Base-by-base conservation (phyloP, 2,888 invertebrate genomes). In the Caenorhabditis zanzibari region DNA sequence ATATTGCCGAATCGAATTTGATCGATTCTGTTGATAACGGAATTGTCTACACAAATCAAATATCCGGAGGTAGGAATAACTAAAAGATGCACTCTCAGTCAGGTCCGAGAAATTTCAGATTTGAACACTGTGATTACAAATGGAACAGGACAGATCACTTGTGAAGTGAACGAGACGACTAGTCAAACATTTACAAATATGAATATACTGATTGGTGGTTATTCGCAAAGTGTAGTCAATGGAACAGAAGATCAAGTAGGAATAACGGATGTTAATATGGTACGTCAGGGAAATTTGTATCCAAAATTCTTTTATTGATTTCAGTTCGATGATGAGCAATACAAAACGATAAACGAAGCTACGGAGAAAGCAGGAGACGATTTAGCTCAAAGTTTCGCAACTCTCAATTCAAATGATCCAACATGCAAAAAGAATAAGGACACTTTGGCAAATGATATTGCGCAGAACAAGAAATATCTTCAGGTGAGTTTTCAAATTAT, bases 1-100 rank as follows among this genome's bases (percentile, higher is more conserved):
- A 87, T 44, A 47, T 83, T 12, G 66, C 85, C 52, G 79, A 81
- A 35, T 72, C 69, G 14, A 71, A 85, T n/a, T 26, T 87, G 61
- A 71, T 72, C 10, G 14, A 56, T 16, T 72, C 79, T 14, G 63
- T 87, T 14, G 69, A 84, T 19, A 69, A 81, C 32, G 84, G 56
- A 35, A 19, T 44, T 16, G 24, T 19, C 0, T 85, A 82, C 28
- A 64, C 79, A 0, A 41, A 26, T 12, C 49, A 72, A 32, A 81
- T 85, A n/a, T 14, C 66, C 16, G 47, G 41, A 26, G 76, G 69
- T 69, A n/a, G 10, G 44, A 52, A 9, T 22, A 56, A 24, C 19
- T 28, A 32, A 5, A 19, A 38, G 10, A 38, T 12, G 12, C 7
- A 41, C 19, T 26, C n/a, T n/a, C n/a, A n/a, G n/a, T n/a, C n/a